phyloP scores from a whole-genome alignment of 1,140 invertebrate species.

The Nasonia vitripennis region DNA sequence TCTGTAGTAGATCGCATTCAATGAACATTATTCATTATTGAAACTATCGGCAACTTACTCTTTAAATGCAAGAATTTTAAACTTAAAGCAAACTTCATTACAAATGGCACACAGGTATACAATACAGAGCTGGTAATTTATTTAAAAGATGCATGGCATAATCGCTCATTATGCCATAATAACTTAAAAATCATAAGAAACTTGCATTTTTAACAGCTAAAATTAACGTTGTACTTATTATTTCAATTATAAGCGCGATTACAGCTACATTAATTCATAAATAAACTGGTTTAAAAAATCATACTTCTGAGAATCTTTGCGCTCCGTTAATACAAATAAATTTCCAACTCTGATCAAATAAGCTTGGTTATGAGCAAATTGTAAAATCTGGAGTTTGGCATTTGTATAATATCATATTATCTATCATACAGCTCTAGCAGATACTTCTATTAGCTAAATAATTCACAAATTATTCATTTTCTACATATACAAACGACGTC shows the following conservation, averaged over 20 bases:
- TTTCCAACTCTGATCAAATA: slow-evolving; percentile 33
- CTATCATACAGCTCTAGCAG: slow-evolving; percentile 18
- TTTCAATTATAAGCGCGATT: neutral
- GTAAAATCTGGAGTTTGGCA: slow-evolving; percentile 48
- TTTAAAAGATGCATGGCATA: neutral
- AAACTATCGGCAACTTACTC: slow-evolving; percentile 36
- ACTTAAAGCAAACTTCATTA: slow-evolving; percentile 42
- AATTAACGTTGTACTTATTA: neutral
- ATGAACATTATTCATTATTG: slow-evolving; percentile 24
- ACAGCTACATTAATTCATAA: neutral
- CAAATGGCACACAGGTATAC: slow-evolving; percentile 47
- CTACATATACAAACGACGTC: slow-evolving; percentile 14
- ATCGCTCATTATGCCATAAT: neutral
- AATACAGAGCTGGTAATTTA: slow-evolving; percentile 43
- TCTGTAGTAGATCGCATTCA: slow-evolving; percentile 25
- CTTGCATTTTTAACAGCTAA: neutral
- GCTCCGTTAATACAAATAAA: slow-evolving; percentile 30
- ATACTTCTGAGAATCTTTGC: neutral
- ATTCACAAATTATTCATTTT: slow-evolving; percentile 39
- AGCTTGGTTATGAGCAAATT: slow-evolving; percentile 10
- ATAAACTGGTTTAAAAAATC: neutral
- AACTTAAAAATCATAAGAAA: too few relatives aligned
- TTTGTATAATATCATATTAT: slow-evolving; percentile 38
- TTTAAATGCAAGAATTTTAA: slow-evolving; percentile 41
- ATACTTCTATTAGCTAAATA: slow-evolving; percentile 20